These are phyloP conservation scores for Etheostoma perlongum DNA, from an alignment of 2,797 vertebrate species.

Conservation along the genomic window DNA sequence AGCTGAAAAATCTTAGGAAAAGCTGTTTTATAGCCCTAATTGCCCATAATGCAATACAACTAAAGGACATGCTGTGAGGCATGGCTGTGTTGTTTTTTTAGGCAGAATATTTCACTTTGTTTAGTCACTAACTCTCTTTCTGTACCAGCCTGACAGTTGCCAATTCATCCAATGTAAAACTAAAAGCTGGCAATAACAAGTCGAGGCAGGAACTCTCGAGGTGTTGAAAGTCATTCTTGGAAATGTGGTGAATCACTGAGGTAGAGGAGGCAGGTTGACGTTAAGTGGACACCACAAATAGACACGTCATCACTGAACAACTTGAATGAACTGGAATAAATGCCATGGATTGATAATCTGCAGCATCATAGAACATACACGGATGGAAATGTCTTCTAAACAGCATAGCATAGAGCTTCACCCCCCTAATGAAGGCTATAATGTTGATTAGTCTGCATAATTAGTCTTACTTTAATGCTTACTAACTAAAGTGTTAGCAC, in stretches of 20 bases:
- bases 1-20: neutral
- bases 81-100: neutral
- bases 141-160: neutral
- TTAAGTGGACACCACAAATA: slow-evolving; percentile 15
- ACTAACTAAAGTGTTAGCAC: neutral
- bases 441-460: neutral
- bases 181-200: slow-evolving; percentile 28
- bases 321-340: slow-evolving; percentile 8
- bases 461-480: neutral
- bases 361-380: neutral
- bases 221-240: slow-evolving; percentile 15
- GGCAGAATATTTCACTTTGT: neutral
- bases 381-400: neutral
- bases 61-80: neutral
- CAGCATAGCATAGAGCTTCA: too few species aligned
- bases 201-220: slow-evolving; percentile 15
- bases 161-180: neutral
- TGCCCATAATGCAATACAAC: neutral
- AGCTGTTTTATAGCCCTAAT: neutral
- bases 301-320: slow-evolving; percentile 4
- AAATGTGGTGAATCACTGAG: slow-evolving; percentile 45
- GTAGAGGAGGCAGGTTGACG: slow-evolving; percentile 6
- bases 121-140: neutral
- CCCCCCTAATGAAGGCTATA: too few species aligned
- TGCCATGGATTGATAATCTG: neutral